A percentile compares a stretch with the other conserved stretches of the same genome.
Conservation (phyloP, 2,888 invertebrate species). For the Chrysolina americana region DNA sequence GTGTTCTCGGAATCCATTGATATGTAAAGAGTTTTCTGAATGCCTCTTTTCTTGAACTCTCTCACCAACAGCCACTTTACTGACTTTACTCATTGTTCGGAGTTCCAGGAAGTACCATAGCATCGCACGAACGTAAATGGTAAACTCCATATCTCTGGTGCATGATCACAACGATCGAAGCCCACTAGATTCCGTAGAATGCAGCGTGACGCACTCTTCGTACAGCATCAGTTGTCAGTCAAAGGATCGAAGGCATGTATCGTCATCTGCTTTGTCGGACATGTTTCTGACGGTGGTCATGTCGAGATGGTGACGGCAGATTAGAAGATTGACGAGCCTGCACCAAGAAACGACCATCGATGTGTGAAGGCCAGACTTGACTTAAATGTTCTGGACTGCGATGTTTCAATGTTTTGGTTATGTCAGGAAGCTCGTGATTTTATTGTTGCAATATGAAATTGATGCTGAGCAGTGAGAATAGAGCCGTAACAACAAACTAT, state of each 20-base stretch:
- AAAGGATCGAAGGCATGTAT: constrained; percentile 52
- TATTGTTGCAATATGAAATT: not conserved
- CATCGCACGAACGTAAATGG: constrained; percentile 37
- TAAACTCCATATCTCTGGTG: constrained; percentile 3
- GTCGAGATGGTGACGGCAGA: constrained; percentile 68
- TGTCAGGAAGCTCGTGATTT: too few species aligned
- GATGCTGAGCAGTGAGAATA: too few species aligned
- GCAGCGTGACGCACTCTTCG: constrained; percentile 43
- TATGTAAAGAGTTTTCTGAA: too few species aligned
- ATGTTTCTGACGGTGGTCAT: constrained; percentile 65
- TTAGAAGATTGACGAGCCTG: constrained; percentile 66
- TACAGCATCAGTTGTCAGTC: constrained; percentile 56
- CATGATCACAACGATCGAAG: not conserved
- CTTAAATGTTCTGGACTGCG: not conserved
- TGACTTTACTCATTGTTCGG: constrained; percentile 12
- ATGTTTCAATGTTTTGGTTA: not conserved
- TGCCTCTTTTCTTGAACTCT: too few species aligned
- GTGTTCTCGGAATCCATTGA: too few species aligned
- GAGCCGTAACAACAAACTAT: too few species aligned
- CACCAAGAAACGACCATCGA: constrained; percentile 44
- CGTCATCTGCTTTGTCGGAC: constrained; percentile 63
- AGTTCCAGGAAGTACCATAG: constrained; percentile 32
- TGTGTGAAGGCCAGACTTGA: constrained; percentile 1
- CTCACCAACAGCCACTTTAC: not conserved
- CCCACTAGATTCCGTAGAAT: not conserved